phyloP scores from a whole-genome alignment of 2,888 invertebrate species.

The Papilio gigon region DNA sequence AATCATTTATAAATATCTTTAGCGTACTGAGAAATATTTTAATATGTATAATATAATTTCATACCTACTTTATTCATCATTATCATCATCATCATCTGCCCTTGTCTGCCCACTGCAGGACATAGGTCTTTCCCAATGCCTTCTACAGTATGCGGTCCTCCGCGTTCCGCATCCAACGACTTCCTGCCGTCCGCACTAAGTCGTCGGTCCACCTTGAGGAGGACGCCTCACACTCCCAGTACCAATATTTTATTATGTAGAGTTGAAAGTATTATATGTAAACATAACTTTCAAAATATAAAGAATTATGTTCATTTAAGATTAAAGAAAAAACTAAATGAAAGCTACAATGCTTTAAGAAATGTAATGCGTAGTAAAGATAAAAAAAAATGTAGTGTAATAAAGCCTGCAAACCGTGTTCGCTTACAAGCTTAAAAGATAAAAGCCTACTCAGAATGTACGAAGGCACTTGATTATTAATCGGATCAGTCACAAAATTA shows the following conservation, averaged over 20 bases:
- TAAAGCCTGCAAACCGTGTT: neutral
- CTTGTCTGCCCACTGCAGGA: too few species aligned
- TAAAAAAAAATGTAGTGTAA: neutral
- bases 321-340: neutral
- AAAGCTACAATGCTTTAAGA: neutral
- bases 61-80: too few species aligned
- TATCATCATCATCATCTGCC: too few species aligned
- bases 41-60: too few species aligned
- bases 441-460: slow-evolving; percentile 28
- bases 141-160: too few species aligned
- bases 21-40: neutral
- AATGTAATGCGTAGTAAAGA: neutral
- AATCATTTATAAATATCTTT: neutral
- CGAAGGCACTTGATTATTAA: slow-evolving; percentile 31
- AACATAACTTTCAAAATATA: neutral
- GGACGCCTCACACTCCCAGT: too few species aligned
- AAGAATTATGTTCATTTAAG: neutral
- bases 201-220: too few species aligned
- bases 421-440: slow-evolving; percentile 11
- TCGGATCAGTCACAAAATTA: slow-evolving; percentile 33
- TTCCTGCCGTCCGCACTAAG: too few species aligned
- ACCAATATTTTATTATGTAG: too few species aligned
- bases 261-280: too few species aligned
- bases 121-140: too few species aligned
- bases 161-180: too few species aligned